phyloP scores from a whole-genome alignment of 2,888 invertebrate species.

The Diarsia brunnea region DNA sequence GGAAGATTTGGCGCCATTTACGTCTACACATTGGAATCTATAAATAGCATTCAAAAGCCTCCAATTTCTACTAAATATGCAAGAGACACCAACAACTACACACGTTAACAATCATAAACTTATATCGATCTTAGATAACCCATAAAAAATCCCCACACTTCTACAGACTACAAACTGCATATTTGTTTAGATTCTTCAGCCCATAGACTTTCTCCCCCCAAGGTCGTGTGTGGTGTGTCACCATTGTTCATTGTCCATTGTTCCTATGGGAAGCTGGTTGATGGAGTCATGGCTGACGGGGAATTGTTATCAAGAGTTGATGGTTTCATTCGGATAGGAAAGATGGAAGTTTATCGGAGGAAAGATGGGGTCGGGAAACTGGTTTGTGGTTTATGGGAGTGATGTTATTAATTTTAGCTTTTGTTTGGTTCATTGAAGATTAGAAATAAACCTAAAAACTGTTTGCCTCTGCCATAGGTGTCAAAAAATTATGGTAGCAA shows the following conservation, averaged over 20 bases:
- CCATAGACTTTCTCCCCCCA: constrained; percentile 68
- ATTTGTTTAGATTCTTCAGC: constrained; percentile 38
- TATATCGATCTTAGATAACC: neutral
- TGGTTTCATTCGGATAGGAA: constrained; percentile 42
- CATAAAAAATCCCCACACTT: constrained; percentile 1
- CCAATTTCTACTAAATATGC: neutral
- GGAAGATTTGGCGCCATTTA: too few species aligned
- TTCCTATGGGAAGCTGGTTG: constrained; percentile 60
- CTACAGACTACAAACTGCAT: constrained; percentile 16
- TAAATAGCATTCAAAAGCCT: neutral
- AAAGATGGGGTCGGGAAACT: constrained; percentile 13
- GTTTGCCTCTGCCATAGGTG: neutral
- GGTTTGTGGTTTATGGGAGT: neutral
- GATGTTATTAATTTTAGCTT: neutral
- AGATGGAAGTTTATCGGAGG: constrained; percentile 26
- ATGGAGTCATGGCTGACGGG: constrained; percentile 26
- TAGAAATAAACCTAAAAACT: neutral
- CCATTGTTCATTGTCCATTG: constrained; percentile 72
- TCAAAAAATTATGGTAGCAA: too few species aligned
- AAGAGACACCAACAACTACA: neutral
- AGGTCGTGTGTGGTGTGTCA: constrained; percentile 66
- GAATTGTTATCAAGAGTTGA: constrained; percentile 39
- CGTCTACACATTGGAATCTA: too few species aligned
- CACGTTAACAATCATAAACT: neutral
- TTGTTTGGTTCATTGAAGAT: neutral